phyloP scores from a whole-genome alignment of 2,113 vertebrate genomes.

The Pelecanoides urinatrix region DNA sequence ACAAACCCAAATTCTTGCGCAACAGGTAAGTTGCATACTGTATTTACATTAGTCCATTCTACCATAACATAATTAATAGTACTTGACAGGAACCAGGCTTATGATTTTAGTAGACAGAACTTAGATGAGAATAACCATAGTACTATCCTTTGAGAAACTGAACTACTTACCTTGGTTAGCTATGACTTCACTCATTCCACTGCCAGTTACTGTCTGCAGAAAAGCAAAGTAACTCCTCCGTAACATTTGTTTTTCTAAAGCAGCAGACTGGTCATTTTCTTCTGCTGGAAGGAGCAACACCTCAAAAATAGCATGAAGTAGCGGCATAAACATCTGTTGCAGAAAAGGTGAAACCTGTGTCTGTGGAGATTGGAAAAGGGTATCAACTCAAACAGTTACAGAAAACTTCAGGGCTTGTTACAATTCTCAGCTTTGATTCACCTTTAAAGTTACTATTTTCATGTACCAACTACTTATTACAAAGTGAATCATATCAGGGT shows the following conservation, averaged over 20 bases:
- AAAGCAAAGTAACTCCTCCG: constrained; percentile 96
- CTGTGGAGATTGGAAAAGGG: constrained; percentile 68
- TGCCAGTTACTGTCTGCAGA: constrained; percentile 90
- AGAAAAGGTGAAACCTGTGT: constrained; percentile 95
- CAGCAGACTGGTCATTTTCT: constrained; percentile 95
- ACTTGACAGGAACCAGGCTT: background rate
- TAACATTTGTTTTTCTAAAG: constrained; percentile 96
- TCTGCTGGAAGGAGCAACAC: constrained; percentile 91
- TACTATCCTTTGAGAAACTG: background rate
- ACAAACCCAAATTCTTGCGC: background rate
- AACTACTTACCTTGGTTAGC: constrained; percentile 88
- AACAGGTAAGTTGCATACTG: background rate
- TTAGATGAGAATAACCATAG: background rate
- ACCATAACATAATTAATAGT: background rate
- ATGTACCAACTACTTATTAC: background rate
- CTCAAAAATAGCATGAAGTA: constrained; percentile 94
- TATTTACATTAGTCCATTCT: background rate
- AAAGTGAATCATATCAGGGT: background rate
- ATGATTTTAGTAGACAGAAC: background rate
- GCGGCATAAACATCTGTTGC: constrained; percentile 97
- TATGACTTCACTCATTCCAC: constrained; percentile 95
- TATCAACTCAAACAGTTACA: background rate
- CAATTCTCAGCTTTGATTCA: background rate
- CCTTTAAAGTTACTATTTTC: background rate
- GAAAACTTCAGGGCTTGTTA: background rate